phyloP scores from a whole-genome alignment of 2,888 invertebrate genomes.

The Drosophila peninsularis region DNA sequence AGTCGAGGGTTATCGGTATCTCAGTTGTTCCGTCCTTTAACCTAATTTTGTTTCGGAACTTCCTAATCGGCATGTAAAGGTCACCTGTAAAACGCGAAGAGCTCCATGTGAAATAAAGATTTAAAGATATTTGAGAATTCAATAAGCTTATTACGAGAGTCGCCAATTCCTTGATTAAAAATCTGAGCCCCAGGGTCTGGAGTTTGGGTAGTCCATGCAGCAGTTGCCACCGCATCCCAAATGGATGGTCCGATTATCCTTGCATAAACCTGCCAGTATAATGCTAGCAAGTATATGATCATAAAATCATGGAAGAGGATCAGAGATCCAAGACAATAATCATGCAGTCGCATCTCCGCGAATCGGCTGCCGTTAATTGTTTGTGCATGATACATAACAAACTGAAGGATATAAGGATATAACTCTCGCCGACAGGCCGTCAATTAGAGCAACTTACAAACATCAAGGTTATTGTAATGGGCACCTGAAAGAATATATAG shows the following conservation, averaged over 20 bases:
- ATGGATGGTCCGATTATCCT: accelerated
- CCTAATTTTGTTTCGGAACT: accelerated
- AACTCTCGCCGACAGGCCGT: neutral
- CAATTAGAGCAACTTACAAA: slow-evolving; percentile 30
- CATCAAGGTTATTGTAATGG: slow-evolving; percentile 26
- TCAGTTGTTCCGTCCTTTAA: too few species aligned
- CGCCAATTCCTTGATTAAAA: too few species aligned
- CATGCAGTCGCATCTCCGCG: slow-evolving; percentile 65
- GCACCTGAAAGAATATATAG: slow-evolving; percentile 17
- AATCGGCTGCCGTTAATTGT: slow-evolving; percentile 66
- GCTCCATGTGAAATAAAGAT: neutral
- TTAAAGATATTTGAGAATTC: too few species aligned
- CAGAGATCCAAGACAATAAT: slow-evolving; percentile 62
- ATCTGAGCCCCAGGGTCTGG: too few species aligned
- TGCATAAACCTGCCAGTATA: slow-evolving; percentile 49
- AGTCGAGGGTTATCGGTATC: slow-evolving; percentile 20
- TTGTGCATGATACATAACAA: slow-evolving; percentile 67
- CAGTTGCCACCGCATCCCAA: neutral
- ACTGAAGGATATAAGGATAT: slow-evolving; percentile 34
- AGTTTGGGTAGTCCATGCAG: too few species aligned
- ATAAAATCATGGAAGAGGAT: slow-evolving; percentile 68
- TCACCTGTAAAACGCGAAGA: neutral
- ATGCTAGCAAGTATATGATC: slow-evolving; percentile 49
- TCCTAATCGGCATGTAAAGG: neutral
- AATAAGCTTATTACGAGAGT: neutral